Percentiles rank a stretch among this genome's conserved stretches.
Evolutionary conservation across 23 tunicate species (phyloP).

Genomic region (Halocynthia aurantium): DNA sequence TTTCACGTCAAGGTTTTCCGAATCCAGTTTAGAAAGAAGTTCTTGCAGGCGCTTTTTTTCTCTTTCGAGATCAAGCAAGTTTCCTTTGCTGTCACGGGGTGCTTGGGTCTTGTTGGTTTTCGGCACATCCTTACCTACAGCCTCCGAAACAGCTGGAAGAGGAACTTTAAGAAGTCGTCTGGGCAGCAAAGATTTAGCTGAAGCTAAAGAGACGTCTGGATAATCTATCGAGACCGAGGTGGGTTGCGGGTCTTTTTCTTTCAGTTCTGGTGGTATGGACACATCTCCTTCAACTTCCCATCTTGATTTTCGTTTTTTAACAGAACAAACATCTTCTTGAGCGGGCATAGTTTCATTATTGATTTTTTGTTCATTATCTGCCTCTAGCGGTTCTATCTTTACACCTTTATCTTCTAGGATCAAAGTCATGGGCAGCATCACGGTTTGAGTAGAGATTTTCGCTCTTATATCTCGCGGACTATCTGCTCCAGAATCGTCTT

Average conservation of each 20-base stretch:
- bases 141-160: not conserved
- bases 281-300: too few species aligned
- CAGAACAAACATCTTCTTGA: too few species aligned
- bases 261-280: too few species aligned
- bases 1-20: conserved; percentile 50
- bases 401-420: too few species aligned
- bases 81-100: conserved; percentile 3
- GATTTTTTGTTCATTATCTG: too few species aligned
- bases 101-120: not conserved
- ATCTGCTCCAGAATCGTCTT: conserved; percentile 25
- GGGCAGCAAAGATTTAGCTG: conserved; percentile 18
- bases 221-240: not conserved
- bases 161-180: not conserved
- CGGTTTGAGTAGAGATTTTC: too few species aligned
- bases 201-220: not conserved
- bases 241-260: too few species aligned
- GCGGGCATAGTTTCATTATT: too few species aligned
- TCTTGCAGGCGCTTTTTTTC: conserved; percentile 59
- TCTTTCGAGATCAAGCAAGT: conserved; percentile 47
- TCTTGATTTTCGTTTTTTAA: too few species aligned
- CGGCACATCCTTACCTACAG: too few species aligned
- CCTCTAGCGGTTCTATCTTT: too few species aligned
- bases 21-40: conserved; percentile 59
- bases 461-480: not conserved
- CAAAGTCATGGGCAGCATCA: too few species aligned